phyloP scores from a whole-genome alignment of 92 coral and sea anemone species.

The Zoanthus sansibaricus region DNA sequence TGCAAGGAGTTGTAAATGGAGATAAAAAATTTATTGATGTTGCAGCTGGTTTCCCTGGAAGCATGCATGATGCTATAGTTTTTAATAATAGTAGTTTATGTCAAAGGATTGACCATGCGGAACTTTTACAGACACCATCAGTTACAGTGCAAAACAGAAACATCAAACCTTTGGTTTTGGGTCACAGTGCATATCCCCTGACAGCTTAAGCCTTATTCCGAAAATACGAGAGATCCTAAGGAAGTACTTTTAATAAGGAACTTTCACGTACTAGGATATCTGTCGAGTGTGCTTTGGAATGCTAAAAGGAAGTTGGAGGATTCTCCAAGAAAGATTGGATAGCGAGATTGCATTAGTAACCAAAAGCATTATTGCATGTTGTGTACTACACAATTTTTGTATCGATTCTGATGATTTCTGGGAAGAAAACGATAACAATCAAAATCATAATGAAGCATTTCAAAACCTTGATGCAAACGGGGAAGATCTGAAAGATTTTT shows the following conservation, averaged over 20 bases:
- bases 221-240: neutral
- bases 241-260: conserved; percentile 29
- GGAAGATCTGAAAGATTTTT: conserved; percentile 14
- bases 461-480: conserved; percentile 26
- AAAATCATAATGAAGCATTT: conserved; percentile 4
- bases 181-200: too few relatives aligned
- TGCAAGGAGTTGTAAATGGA: neutral
- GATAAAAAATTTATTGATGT: too few relatives aligned
- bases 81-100: too few relatives aligned
- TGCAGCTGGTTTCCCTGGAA: too few relatives aligned
- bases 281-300: conserved; percentile 49
- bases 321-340: conserved; percentile 13
- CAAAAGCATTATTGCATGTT: conserved; percentile 6
- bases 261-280: conserved; percentile 30
- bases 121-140: too few relatives aligned
- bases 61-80: too few relatives aligned
- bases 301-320: conserved; percentile 47
- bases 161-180: too few relatives aligned
- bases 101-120: too few relatives aligned
- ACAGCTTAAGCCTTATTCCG: neutral
- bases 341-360: conserved; percentile 22
- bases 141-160: too few relatives aligned
- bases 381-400: conserved; percentile 47
- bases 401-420: conserved; percentile 13
- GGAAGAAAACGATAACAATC: conserved; percentile 28